These are phyloP conservation scores for Aphis gossypii DNA, from an alignment of 1,140 invertebrate genomes.

Conservation along the genomic window DNA sequence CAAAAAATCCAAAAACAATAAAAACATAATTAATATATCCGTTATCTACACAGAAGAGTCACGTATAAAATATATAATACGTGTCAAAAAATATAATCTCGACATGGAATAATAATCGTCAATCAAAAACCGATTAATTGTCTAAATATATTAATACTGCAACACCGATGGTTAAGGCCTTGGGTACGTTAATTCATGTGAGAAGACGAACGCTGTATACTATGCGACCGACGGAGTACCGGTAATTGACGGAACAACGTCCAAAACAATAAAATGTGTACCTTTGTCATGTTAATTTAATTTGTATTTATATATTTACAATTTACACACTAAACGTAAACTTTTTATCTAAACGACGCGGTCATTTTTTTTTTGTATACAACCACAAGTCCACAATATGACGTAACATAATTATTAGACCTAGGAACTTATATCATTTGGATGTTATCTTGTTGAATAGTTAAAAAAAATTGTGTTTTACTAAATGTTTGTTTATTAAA, in stretches of 20 bases:
- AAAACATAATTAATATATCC: neutral
- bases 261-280: neutral
- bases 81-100: neutral
- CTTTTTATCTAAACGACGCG: too few relatives aligned
- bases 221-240: neutral
- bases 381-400: neutral
- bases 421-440: neutral
- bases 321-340: neutral
- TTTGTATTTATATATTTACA: neutral
- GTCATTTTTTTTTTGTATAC: neutral
- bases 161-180: neutral
- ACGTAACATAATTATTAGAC: neutral
- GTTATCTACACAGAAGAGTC: neutral
- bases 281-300: neutral
- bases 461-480: neutral
- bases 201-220: neutral
- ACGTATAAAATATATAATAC: too few relatives aligned
- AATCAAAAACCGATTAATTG: constrained; percentile 7
- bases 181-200: neutral
- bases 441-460: neutral
- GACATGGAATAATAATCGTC: neutral
- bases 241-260: neutral
- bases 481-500: neutral
- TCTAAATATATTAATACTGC: neutral
- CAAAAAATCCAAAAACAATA: neutral